Evolutionary conservation across 2,113 vertebrate genomes (phyloP).

Genomic region (Eulemur rufifrons): DNA sequence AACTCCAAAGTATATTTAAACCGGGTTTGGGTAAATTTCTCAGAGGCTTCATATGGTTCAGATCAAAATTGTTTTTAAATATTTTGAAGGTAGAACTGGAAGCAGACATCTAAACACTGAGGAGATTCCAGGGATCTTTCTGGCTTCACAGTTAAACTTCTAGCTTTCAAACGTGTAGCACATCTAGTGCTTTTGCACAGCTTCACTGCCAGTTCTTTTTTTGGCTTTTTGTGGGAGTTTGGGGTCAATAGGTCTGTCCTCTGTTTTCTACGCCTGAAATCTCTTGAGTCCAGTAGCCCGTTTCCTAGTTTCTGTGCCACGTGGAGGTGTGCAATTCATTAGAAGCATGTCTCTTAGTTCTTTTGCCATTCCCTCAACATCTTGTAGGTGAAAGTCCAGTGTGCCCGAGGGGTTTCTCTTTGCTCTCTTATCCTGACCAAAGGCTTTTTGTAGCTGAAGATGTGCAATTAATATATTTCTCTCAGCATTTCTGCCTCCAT

Average conservation of each 20-base stretch:
- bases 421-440: neutral
- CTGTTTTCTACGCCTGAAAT: neutral
- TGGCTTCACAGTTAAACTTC: neutral
- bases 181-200: neutral
- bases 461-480: neutral
- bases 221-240: neutral
- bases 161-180: neutral
- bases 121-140: neutral
- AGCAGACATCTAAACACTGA: neutral
- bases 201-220: neutral
- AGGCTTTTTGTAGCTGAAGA: neutral
- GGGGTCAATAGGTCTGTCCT: neutral
- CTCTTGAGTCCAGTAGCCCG: neutral
- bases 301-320: neutral
- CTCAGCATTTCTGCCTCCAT: neutral
- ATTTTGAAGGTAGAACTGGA: neutral
- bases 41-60: neutral
- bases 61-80: neutral
- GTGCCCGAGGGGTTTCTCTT: neutral
- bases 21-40: neutral
- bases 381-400: neutral
- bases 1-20: neutral
- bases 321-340: neutral
- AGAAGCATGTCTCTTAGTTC: neutral
- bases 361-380: neutral